Evolutionary conservation across 2,113 vertebrate genomes (phyloP).

Genomic region (Glaucomys volans): DNA sequence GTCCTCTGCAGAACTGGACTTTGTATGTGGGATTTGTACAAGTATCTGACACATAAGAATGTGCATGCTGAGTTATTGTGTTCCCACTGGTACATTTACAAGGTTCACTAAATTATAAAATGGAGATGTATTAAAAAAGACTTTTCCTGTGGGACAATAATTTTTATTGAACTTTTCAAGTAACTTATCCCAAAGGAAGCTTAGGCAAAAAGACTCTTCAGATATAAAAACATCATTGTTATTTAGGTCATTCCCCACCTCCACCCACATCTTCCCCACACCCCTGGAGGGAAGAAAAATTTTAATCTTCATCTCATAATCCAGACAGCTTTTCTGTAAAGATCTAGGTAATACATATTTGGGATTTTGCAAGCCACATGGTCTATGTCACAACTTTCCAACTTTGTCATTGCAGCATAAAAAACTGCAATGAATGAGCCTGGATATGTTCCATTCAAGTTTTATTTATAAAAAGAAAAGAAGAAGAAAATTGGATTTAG

Average conservation of each 20-base stretch:
- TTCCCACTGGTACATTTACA: neutral
- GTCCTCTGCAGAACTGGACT: neutral
- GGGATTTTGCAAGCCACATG: neutral
- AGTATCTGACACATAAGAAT: neutral
- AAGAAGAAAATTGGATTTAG: neutral
- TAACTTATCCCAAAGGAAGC: neutral
- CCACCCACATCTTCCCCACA: too few species aligned
- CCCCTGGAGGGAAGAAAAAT: neutral
- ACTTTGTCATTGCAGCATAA: neutral
- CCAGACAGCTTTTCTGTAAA: neutral
- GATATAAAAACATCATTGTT: neutral
- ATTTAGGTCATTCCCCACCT: neutral
- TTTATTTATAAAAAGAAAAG: neutral
- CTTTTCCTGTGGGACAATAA: neutral
- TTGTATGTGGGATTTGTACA: neutral
- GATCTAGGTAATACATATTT: neutral
- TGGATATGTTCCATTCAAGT: neutral
- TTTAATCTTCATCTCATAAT: neutral
- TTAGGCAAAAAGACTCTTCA: neutral
- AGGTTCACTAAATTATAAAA: neutral
- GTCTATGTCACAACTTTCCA: neutral
- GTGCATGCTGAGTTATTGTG: neutral
- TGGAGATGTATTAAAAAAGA: neutral
- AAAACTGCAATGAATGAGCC: neutral
- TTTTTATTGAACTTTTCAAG: constrained; percentile 10